Conservation (phyloP, 2,113 vertebrate genomes). For the Nothobranchius furzeri region DNA sequence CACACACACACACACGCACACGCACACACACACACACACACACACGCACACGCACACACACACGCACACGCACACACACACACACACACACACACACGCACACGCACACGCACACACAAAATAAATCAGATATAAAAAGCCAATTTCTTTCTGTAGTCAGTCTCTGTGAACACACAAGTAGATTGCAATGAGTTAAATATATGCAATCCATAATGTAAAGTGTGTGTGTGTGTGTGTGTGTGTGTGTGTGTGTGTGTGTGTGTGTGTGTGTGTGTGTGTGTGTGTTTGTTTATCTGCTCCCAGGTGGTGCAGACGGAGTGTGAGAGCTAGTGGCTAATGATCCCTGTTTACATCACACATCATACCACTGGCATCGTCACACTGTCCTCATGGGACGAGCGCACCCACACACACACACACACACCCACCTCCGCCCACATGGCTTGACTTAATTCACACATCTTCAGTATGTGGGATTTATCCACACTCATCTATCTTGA, state of each 20-base stretch:
- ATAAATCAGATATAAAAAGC: constrained; percentile 69
- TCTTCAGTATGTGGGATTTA: neutral
- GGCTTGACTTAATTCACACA: neutral
- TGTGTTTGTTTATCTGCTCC: constrained; percentile 39
- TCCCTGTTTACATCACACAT: constrained; percentile 69
- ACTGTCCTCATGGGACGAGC: constrained; percentile 41
- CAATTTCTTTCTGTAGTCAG: constrained; percentile 68
- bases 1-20: constrained; percentile 32
- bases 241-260: constrained; percentile 27
- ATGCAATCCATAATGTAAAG: constrained; percentile 44
- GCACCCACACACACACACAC: neutral
- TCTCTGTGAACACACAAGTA: constrained; percentile 70
- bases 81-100: neutral
- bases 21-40: constrained; percentile 34
- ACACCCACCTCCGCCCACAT: neutral
- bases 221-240: constrained; percentile 25
- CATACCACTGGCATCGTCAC: constrained; percentile 54
- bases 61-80: constrained; percentile 24
- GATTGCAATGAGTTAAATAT: constrained; percentile 31
- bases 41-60: constrained; percentile 19
- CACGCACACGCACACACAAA: too few relatives aligned
- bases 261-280: constrained; percentile 5
- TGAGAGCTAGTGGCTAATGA: constrained; percentile 66
- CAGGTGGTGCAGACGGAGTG: constrained; percentile 55
- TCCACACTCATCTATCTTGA: constrained; percentile 23